Evolutionary conservation across 2,797 vertebrate species (phyloP).

Genomic region (Megalops cyprinoides): DNA sequence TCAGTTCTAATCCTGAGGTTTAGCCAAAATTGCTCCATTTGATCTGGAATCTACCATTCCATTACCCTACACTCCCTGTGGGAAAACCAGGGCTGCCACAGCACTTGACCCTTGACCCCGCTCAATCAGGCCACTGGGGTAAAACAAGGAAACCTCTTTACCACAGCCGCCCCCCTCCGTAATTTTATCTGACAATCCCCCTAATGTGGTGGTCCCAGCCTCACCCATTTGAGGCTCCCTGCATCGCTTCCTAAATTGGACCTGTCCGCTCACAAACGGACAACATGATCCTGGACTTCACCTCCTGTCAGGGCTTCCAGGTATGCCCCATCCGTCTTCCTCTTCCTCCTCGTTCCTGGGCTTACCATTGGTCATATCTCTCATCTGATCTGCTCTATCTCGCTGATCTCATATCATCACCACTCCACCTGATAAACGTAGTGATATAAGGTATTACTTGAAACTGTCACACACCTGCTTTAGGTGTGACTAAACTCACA

Average conservation of each 20-base stretch:
- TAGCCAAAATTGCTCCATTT: slow-evolving; percentile 68
- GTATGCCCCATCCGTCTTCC: too few relatives aligned
- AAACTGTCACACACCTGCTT: not conserved
- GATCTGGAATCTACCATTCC: slow-evolving; percentile 76
- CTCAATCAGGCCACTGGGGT: slow-evolving; percentile 71
- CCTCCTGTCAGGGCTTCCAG: not conserved
- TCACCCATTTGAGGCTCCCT: not conserved
- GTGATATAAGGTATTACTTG: too few relatives aligned
- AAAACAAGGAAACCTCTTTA: slow-evolving; percentile 74
- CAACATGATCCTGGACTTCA: not conserved
- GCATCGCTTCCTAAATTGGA: not conserved
- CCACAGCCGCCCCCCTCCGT: slow-evolving; percentile 51
- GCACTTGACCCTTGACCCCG: slow-evolving; percentile 81
- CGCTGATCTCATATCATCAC: too few relatives aligned
- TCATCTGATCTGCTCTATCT: too few relatives aligned
- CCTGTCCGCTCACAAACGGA: not conserved
- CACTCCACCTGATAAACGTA: too few relatives aligned
- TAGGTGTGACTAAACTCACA: not conserved
- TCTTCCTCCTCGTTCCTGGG: not conserved
- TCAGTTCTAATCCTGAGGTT: slow-evolving; percentile 53
- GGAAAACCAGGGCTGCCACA: slow-evolving; percentile 73
- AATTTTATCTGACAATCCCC: not conserved
- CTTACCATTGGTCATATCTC: too few relatives aligned
- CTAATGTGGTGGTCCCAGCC: not conserved
- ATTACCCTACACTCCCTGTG: slow-evolving; percentile 77